Percentiles rank a stretch among this genome's conserved stretches.
Evolutionary conservation across 2,113 vertebrate species (phyloP).

Genomic region (Tragelaphus imberbis): DNA sequence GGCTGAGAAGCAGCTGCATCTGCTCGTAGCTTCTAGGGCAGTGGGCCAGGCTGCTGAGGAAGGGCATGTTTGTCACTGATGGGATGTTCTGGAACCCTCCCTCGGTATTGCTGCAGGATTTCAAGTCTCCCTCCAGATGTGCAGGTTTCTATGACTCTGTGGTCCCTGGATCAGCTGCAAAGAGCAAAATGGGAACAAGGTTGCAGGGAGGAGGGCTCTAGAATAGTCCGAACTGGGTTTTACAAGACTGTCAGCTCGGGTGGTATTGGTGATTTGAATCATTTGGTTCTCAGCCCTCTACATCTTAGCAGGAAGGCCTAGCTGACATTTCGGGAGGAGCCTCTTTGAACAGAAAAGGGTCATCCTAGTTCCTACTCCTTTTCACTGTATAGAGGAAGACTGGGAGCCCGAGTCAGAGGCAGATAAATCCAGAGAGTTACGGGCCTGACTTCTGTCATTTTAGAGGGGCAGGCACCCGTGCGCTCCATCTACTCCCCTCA

Average conservation of each 20-base stretch:
- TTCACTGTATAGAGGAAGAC: background rate
- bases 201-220: background rate
- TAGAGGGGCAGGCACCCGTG: background rate
- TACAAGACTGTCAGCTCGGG: background rate
- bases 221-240: background rate
- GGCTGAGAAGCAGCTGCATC: background rate
- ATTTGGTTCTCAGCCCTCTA: background rate
- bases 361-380: background rate
- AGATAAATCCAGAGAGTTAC: background rate
- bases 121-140: background rate
- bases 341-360: background rate
- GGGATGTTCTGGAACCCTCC: background rate
- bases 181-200: background rate
- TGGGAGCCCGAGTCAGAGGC: background rate
- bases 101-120: background rate
- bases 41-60: background rate
- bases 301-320: background rate
- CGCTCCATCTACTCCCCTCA: rapidly evolving
- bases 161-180: background rate
- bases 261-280: background rate
- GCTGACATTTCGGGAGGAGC: background rate
- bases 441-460: background rate
- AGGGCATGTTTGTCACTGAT: background rate
- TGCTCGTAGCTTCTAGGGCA: too few species aligned
- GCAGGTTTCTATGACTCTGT: background rate